phyloP scores from a whole-genome alignment of 1,140 invertebrate genomes.

The Phymorhynchus buccinoides region DNA sequence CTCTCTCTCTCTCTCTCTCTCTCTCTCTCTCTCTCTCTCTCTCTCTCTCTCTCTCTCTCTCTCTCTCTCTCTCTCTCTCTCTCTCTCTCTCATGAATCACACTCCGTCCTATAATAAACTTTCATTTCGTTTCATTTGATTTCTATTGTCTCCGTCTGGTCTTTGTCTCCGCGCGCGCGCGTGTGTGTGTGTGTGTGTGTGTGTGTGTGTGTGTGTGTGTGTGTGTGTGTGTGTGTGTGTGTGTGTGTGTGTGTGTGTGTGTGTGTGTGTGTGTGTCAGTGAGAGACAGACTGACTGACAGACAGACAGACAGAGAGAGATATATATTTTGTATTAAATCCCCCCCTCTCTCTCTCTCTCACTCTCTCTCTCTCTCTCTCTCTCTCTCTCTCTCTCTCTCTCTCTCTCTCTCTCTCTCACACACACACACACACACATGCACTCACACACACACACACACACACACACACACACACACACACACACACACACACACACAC shows the following conservation, averaged over 20 bases:
- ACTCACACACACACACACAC: not conserved
- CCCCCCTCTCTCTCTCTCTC: not conserved
- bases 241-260: no score
- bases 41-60: not conserved
- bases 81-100: not conserved
- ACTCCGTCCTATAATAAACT: not conserved
- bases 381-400: constrained; percentile 20
- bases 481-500: not conserved
- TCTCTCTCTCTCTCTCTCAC: constrained; percentile 16
- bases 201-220: no score
- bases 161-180: not conserved
- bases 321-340: not conserved
- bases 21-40: not conserved
- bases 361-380: constrained; percentile 7
- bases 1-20: constrained; percentile 6
- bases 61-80: not conserved
- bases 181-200: not conserved
- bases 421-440: not conserved
- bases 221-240: no score
- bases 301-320: not conserved
- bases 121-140: not conserved
- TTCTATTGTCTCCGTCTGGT: no score
- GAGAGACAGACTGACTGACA: not conserved
- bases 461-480: constrained; percentile 11
- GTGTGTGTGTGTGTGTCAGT: no score